phyloP scores from a whole-genome alignment of 2,113 vertebrate species.

The Etheostoma spectabile region DNA sequence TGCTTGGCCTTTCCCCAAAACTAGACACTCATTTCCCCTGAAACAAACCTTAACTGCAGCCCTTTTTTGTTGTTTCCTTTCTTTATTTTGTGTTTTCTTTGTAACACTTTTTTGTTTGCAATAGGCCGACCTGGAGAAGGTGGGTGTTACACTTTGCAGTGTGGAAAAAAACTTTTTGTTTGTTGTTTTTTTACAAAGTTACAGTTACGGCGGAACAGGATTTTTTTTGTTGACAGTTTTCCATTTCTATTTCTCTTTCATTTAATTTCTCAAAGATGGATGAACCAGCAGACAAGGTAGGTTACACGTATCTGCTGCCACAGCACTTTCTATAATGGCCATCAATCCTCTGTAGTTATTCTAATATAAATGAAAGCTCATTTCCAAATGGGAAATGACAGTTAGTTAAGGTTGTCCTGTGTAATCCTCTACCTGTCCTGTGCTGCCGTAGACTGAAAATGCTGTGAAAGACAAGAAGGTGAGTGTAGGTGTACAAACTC shows the following conservation, averaged over 20 bases:
- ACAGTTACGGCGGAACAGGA: background rate
- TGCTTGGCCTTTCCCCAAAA: slow-evolving; percentile 13
- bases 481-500: slow-evolving; percentile 37
- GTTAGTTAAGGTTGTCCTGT: slow-evolving; percentile 35
- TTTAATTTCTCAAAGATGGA: slow-evolving; percentile 51
- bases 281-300: slow-evolving; percentile 69
- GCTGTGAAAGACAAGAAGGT: slow-evolving; percentile 56
- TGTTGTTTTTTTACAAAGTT: background rate
- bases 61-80: slow-evolving; percentile 7
- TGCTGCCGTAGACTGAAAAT: slow-evolving; percentile 47
- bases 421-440: slow-evolving; percentile 21
- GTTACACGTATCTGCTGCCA: slow-evolving; percentile 19
- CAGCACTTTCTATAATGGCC: background rate
- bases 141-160: slow-evolving; percentile 42
- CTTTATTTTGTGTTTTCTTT: slow-evolving; percentile 30
- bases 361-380: background rate
- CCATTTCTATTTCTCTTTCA: slow-evolving; percentile 33
- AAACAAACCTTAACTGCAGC: background rate
- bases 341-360: background rate
- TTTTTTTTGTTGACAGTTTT: slow-evolving; percentile 26
- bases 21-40: background rate
- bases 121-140: slow-evolving; percentile 75
- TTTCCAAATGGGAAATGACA: background rate
- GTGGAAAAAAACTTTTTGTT: background rate
- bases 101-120: slow-evolving; percentile 46